Evolutionary conservation across 2,113 vertebrate species (phyloP).

Genomic region (Odocoileus hemionus): DNA sequence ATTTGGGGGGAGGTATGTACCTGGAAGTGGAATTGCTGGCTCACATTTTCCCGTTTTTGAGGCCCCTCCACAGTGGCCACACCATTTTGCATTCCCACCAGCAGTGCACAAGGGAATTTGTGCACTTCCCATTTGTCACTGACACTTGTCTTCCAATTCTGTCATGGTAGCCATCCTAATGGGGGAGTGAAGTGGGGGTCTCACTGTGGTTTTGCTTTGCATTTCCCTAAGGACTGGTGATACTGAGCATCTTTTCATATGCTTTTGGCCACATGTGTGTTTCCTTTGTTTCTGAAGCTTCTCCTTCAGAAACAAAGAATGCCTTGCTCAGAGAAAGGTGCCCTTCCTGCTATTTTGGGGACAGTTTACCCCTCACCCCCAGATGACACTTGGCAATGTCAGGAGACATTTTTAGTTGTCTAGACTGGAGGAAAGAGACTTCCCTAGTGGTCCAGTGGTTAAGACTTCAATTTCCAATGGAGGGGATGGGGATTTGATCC

Average conservation of each 20-base stretch:
- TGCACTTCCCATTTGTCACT: background rate
- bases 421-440: background rate
- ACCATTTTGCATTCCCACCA: background rate
- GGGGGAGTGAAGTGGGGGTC: background rate
- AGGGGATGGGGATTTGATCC: background rate
- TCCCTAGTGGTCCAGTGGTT: background rate
- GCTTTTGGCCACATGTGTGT: background rate
- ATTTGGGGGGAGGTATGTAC: background rate
- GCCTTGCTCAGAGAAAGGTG: background rate
- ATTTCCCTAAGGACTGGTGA: background rate
- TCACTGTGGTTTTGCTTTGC: background rate
- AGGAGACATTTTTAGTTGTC: background rate
- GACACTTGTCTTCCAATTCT: background rate
- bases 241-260: background rate
- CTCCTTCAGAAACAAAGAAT: background rate
- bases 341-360: background rate
- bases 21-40: background rate
- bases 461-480: background rate
- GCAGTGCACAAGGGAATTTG: background rate
- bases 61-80: background rate
- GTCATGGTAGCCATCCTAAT: background rate
- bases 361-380: background rate
- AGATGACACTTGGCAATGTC: background rate
- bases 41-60: background rate
- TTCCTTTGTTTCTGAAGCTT: background rate